Base-by-base conservation (phyloP, 2,797 vertebrate genomes). In the Gambelia wislizenii region DNA sequence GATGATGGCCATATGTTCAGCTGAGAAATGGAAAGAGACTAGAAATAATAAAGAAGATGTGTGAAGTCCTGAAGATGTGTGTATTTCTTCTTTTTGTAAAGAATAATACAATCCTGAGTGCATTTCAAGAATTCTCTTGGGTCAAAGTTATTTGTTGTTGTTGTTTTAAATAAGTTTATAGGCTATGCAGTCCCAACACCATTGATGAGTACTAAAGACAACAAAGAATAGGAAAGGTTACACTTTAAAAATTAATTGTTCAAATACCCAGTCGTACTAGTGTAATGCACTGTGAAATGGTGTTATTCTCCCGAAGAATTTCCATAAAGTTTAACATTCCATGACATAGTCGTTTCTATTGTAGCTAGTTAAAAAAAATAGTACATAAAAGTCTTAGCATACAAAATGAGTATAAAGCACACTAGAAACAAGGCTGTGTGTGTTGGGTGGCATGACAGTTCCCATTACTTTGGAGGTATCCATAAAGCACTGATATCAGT, bases 241-340 rank as follows among this genome's bases (percentile, higher is more conserved):
- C 88, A 93, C 94, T 94, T 97, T 96, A 96, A 97, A 96, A 97
- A 97, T 97, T 97, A 97, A 97, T 97, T 97, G 96, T 96, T 97
- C 96, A 96, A 96, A 95, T 95, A 96, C 93, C 94, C 92, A 95
- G 95, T 96, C 96, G 96, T 97, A 96, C 93, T 94, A 92, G 95
- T 96, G 96, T 96, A 97, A 97, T 97, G 96, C 91, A 88, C 93
- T 95, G 0, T 97, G 96, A 97, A 97, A 97, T 97, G 89, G 96
- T 95, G 95, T 96, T 97, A 97, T 97, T 97, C 96, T 97, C 94
- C 79, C 70, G 94, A 96, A 97, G 96, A 93, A 95, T 96, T 96
- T 97, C 95, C 96, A 97, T 97, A 96, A 97, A 97, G 96, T 95
- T 97, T 97, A 97, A 97, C 95, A 94, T 93, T 92, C 96, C 97